These are phyloP conservation scores for Therioaphis trifolii DNA, from an alignment of 2,888 invertebrate species.

Conservation along the genomic window DNA sequence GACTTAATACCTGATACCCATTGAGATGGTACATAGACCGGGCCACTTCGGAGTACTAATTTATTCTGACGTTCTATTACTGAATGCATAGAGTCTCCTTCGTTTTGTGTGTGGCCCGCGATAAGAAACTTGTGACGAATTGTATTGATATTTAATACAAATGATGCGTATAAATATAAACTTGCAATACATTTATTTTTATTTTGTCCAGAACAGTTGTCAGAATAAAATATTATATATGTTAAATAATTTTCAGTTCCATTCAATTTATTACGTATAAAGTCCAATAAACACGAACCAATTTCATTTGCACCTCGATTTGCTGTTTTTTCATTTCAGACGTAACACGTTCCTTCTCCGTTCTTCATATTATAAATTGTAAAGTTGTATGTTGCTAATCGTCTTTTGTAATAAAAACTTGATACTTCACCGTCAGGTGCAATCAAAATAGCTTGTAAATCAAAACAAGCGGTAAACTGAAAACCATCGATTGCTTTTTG, in stretches of 20 bases:
- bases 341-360: slow-evolving; percentile 10
- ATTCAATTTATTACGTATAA: slow-evolving; percentile 4
- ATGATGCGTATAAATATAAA: too few species aligned
- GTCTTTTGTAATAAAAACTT: slow-evolving; percentile 16
- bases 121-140: too few species aligned
- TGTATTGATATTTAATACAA: too few species aligned
- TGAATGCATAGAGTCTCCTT: too few species aligned
- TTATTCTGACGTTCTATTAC: slow-evolving; percentile 64
- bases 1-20: too few species aligned
- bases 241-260: neutral
- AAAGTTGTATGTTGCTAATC: slow-evolving; percentile 15
- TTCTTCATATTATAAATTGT: slow-evolving; percentile 17
- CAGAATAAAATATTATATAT: slow-evolving; percentile 13
- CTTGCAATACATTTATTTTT: slow-evolving; percentile 65
- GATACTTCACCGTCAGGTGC: slow-evolving; percentile 2
- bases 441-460: slow-evolving; percentile 14
- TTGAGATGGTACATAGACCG: slow-evolving; percentile 65
- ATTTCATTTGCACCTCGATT: neutral
- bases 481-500: neutral
- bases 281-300: slow-evolving; percentile 1
- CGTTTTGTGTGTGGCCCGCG: too few species aligned
- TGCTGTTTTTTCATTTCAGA: slow-evolving; percentile 1
- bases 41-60: slow-evolving; percentile 62
- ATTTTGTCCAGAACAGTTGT: slow-evolving; percentile 65
- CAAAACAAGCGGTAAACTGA: slow-evolving; percentile 15